Evolutionary conservation across 2,113 vertebrate species (phyloP).

Genomic region (Uria aalge): DNA sequence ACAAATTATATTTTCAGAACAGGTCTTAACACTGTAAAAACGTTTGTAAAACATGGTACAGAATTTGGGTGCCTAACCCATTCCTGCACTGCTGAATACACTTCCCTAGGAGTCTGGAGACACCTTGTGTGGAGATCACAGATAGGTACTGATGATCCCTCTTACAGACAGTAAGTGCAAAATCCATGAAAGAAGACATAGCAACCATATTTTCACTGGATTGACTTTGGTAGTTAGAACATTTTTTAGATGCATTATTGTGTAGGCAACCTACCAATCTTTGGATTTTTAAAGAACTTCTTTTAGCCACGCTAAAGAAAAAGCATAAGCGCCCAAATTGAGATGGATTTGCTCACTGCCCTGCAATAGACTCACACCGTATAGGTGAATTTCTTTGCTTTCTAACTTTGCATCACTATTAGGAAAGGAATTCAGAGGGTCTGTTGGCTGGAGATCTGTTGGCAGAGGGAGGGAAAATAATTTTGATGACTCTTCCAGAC

Average conservation of each 20-base stretch:
- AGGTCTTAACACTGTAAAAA: not conserved
- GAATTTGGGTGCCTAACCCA: not conserved
- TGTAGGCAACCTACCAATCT: not conserved
- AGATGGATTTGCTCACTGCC: not conserved
- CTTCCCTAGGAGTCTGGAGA: not conserved
- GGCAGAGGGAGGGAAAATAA: not conserved
- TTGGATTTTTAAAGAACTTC: not conserved
- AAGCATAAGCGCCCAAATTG: not conserved
- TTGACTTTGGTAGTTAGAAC: not conserved
- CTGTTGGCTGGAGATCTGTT: not conserved
- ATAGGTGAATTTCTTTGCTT: not conserved
- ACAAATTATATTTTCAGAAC: not conserved
- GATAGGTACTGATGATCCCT: not conserved
- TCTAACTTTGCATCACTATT: not conserved
- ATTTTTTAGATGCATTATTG: not conserved
- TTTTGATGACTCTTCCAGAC: not conserved
- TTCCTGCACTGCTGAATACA: not conserved
- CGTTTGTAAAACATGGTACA: not conserved
- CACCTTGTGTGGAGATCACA: slow-evolving; percentile 11
- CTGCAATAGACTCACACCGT: not conserved
- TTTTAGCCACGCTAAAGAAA: not conserved
- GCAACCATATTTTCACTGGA: not conserved
- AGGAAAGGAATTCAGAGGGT: not conserved
- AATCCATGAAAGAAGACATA: not conserved
- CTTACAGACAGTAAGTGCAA: not conserved